Evolutionary conservation across 2,888 invertebrate genomes (phyloP).

Genomic region (Empis stercorea): DNA sequence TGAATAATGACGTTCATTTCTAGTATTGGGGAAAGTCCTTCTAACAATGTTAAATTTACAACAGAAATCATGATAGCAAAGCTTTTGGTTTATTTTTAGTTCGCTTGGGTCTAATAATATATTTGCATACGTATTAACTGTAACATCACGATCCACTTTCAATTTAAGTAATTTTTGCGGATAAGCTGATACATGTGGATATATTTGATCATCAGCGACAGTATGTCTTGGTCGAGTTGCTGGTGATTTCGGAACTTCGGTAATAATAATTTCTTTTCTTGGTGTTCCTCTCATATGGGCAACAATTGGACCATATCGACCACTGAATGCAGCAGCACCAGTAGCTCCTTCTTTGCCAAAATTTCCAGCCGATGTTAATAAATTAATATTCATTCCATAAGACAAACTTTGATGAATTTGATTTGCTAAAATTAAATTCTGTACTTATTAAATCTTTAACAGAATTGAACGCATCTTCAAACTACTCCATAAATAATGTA

Average conservation of each 20-base stretch:
- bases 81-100: neutral
- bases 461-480: no score
- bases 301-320: constrained; percentile 22
- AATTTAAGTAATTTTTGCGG: neutral
- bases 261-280: constrained; percentile 21
- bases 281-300: constrained; percentile 23
- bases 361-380: constrained; percentile 50
- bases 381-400: constrained; percentile 42
- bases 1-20: constrained; percentile 20
- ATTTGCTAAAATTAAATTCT: constrained; percentile 28
- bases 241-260: constrained; percentile 23
- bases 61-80: constrained; percentile 28
- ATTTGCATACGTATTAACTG: neutral
- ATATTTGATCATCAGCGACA: neutral
- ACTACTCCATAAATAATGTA: neutral
- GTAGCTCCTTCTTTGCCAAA: constrained; percentile 38
- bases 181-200: neutral
- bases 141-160: neutral
- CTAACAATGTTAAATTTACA: constrained; percentile 25
- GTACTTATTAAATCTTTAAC: neutral
- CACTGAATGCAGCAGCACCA: constrained; percentile 50
- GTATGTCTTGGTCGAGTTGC: no score
- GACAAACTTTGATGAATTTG: constrained; percentile 50
- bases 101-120: neutral
- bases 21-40: neutral